phyloP scores from a whole-genome alignment of 1,140 invertebrate genomes.

The Listronotus bonariensis region DNA sequence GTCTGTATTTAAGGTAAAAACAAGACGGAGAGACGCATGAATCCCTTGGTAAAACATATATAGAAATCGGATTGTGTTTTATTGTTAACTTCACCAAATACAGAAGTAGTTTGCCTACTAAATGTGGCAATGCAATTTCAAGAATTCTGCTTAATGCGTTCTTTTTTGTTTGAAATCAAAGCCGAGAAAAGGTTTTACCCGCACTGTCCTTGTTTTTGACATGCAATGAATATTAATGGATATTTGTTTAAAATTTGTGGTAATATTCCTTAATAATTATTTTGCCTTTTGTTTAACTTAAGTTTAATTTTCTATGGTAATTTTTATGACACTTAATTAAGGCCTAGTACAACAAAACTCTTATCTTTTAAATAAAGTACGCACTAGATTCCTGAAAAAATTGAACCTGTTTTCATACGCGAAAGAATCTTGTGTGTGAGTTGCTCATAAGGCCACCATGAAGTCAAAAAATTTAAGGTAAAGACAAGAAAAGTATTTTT shows the following conservation, averaged over 20 bases:
- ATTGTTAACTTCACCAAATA: slow-evolving; percentile 44
- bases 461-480: slow-evolving; percentile 28
- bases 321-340: too few relatives aligned
- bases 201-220: slow-evolving; percentile 18
- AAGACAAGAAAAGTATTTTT: slow-evolving; percentile 38
- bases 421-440: slow-evolving; percentile 32
- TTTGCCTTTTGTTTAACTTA: too few relatives aligned
- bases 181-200: slow-evolving; percentile 22
- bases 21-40: slow-evolving; percentile 7
- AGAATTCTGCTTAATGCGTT: slow-evolving; percentile 34
- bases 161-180: slow-evolving; percentile 38
- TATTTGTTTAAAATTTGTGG: too few relatives aligned
- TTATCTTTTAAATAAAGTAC: slow-evolving; percentile 34
- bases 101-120: slow-evolving; percentile 44
- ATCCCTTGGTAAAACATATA: slow-evolving; percentile 34
- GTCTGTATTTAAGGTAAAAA: not conserved
- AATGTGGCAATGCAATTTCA: slow-evolving; percentile 37
- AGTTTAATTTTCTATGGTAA: too few relatives aligned
- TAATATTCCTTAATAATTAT: too few relatives aligned
- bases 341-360: not conserved
- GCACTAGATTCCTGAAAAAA: slow-evolving; percentile 42
- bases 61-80: slow-evolving; percentile 38
- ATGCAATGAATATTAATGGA: slow-evolving; percentile 20
- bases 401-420: slow-evolving; percentile 39
- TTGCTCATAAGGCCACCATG: slow-evolving; percentile 35